These are phyloP conservation scores for Platerodrilus igneus DNA, from an alignment of 2,888 invertebrate genomes.

Conservation along the genomic window DNA sequence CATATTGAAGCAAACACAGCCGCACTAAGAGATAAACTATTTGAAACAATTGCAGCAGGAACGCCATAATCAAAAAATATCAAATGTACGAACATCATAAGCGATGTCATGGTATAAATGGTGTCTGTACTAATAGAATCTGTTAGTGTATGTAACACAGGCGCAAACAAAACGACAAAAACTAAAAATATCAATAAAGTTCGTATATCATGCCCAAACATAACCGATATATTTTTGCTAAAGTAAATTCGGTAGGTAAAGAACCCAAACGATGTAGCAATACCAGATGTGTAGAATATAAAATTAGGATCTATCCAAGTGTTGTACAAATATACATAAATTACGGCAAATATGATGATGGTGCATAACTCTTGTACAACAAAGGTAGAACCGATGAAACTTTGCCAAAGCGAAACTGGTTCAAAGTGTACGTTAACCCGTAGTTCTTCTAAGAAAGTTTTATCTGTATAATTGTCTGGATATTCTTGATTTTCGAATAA, in stretches of 20 bases:
- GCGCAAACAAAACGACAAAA: slow-evolving; percentile 86
- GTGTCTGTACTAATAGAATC: slow-evolving; percentile 97
- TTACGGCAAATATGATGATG: slow-evolving; percentile 66
- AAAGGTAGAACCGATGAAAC: slow-evolving; percentile 69
- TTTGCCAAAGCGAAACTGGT: slow-evolving; percentile 65
- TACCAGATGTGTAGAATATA: slow-evolving; percentile 57
- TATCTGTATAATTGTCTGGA: slow-evolving; percentile 90
- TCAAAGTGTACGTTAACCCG: slow-evolving; percentile 77
- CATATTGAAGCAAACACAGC: slow-evolving; percentile 95
- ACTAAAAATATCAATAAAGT: slow-evolving; percentile 77
- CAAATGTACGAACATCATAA: slow-evolving; percentile 83
- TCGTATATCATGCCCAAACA: slow-evolving; percentile 60
- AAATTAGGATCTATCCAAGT: slow-evolving; percentile 60
- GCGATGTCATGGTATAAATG: slow-evolving; percentile 86
- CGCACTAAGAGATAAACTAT: slow-evolving; percentile 87
- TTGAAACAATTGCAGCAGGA: slow-evolving; percentile 82
- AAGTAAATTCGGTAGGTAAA: slow-evolving; percentile 51
- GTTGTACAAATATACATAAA: slow-evolving; percentile 70
- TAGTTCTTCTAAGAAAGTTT: slow-evolving; percentile 78
- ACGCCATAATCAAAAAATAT: slow-evolving; percentile 91
- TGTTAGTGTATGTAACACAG: slow-evolving; percentile 88
- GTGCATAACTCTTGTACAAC: slow-evolving; percentile 77
- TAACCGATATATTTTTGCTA: slow-evolving; percentile 29
- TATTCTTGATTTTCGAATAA: slow-evolving; percentile 82
- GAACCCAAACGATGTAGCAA: slow-evolving; percentile 60